Base-by-base conservation (phyloP, 1,140 invertebrate genomes). In the Argopecten irradians region DNA sequence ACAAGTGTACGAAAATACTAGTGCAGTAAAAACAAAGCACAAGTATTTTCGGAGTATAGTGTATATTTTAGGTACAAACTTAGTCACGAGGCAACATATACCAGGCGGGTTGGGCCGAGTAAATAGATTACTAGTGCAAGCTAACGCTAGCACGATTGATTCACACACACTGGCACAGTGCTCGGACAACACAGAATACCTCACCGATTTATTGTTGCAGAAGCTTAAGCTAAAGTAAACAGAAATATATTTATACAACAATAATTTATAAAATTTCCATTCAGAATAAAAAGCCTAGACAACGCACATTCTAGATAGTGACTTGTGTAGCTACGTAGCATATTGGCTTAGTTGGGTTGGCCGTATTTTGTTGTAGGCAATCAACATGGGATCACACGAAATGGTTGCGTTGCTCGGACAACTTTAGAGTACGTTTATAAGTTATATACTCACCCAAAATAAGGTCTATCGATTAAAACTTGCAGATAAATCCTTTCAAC, bases 71-170 rank as follows among this genome's bases (percentile, higher is more conserved):
- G 55, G 55, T 71, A 71, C 55, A 71, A 71, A 71, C 55, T 5
- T 71, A 71, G 55, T 71, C 55, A 71, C 55, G 55, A 71, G 55
- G 55, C 55, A 46, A 46, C 43, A 46, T 71, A 71, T 71, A 28
- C 55, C n/a, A 71, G 55, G 55, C 55, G n/a, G 55, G 55, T 71
- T 71, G 55, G 22, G 55, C 55, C 55, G n/a, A 71, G n/a, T 71
- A 71, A 71, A 71, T 71, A 71, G 55, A 71, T 28, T 71, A 71
- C 55, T 71, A 28, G 22, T 28, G 55, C 55, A 71, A 71, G 55
- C 55, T 71, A 71, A 71, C 55, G 55, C 55, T 71, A 71, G 55
- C 55, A 22, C 55, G 55, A 71, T 71, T 71, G 55, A 71, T 71
- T 28, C 55, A 71, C n/a, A 71, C n/a, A 71, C 55, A 55, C 7